Conservation (phyloP, 2,113 vertebrate genomes). For the Etia nguti region DNA sequence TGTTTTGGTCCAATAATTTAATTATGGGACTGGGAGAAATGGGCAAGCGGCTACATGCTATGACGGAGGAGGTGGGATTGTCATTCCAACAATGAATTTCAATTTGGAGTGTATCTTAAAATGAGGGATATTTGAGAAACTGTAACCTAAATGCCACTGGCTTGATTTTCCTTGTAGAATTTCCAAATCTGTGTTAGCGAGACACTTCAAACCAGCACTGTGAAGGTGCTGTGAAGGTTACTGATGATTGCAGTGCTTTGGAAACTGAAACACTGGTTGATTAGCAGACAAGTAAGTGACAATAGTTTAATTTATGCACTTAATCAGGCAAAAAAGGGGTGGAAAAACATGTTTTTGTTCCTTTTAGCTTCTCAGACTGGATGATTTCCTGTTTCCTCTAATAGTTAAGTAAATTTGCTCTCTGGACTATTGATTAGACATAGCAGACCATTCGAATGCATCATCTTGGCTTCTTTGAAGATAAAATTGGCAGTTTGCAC, state of each 20-base stretch:
- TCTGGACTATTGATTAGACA: neutral
- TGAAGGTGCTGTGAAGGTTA: neutral
- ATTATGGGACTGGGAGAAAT: conserved; percentile 33
- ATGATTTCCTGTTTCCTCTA: neutral
- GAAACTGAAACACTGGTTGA: neutral
- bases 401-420: neutral
- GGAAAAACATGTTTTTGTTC: rapidly evolving
- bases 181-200: neutral
- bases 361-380: neutral
- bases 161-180: neutral
- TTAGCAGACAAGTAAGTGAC: neutral
- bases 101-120: neutral
- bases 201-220: neutral
- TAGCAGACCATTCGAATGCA: neutral
- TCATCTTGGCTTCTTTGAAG: neutral
- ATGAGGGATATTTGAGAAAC: neutral
- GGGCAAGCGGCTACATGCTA: conserved; percentile 11
- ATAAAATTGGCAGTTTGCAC: neutral
- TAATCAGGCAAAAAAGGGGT: neutral
- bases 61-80: neutral
- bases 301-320: neutral
- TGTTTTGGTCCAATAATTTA: conserved; percentile 43
- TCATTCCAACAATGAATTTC: conserved; percentile 9
- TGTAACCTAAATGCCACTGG: neutral
- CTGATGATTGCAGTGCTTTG: neutral